These are phyloP conservation scores for Latheticus oryzae DNA, from an alignment of 2,888 invertebrate genomes.

Conservation along the genomic window DNA sequence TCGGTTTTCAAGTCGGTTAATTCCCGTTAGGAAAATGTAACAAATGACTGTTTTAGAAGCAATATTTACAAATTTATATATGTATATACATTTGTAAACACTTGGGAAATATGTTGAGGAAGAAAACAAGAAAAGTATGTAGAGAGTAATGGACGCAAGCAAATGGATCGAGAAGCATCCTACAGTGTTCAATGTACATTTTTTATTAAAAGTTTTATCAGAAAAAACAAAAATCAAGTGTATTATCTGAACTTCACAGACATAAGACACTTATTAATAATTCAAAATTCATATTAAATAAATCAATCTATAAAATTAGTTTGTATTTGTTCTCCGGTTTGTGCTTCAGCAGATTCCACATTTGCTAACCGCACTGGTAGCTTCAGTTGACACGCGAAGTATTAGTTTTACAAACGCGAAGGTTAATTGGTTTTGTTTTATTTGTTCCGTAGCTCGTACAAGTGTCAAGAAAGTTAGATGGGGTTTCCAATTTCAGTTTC, in stretches of 20 bases:
- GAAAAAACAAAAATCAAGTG: no score
- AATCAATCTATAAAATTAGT: no score
- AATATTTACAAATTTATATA: constrained; percentile 47
- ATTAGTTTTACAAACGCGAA: constrained; percentile 42
- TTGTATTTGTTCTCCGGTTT: no score
- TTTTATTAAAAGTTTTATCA: no score
- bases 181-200: constrained; percentile 1
- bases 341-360: no score
- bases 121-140: constrained; percentile 41
- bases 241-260: no score
- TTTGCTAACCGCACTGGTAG: no score
- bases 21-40: constrained; percentile 44
- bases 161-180: constrained; percentile 16
- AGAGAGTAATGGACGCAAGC: constrained; percentile 21
- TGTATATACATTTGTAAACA: constrained; percentile 44
- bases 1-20: constrained; percentile 19
- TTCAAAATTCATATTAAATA: no score
- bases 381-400: constrained; percentile 36
- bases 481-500: constrained; percentile 44
- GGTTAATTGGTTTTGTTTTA: constrained; percentile 43
- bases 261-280: no score
- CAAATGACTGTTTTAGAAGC: constrained; percentile 46
- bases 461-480: constrained; percentile 45
- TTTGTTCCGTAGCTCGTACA: constrained; percentile 41
- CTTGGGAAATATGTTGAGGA: constrained; percentile 46